A percentile compares a stretch with the other conserved stretches of the same genome.
phyloP scores from a whole-genome alignment of 2,797 vertebrate species.

The Clarias fuscus region DNA sequence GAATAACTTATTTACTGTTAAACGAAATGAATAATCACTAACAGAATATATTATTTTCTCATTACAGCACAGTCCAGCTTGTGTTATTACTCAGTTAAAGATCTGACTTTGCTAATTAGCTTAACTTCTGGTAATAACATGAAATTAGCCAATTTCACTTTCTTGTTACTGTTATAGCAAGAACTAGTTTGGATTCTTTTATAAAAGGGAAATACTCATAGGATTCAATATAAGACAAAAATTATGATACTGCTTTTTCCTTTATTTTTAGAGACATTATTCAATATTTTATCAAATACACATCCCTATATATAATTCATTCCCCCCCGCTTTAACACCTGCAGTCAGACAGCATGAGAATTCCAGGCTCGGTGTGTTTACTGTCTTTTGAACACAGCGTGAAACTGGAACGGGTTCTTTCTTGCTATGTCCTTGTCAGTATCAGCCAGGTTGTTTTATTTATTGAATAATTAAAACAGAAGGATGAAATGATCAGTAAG shows the following conservation, averaged over 20 bases:
- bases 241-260: not conserved
- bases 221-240: not conserved
- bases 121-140: too few species aligned
- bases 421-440: not conserved
- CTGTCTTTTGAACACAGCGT: not conserved
- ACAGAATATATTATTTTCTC: not conserved
- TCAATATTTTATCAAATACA: not conserved
- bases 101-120: too few species aligned
- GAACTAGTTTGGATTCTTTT: not conserved
- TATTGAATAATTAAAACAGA: constrained; percentile 1
- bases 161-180: too few species aligned
- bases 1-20: not conserved
- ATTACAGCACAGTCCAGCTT: not conserved
- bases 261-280: not conserved
- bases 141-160: too few species aligned
- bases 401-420: not conserved
- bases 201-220: not conserved
- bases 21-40: not conserved
- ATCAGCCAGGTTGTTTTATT: not conserved
- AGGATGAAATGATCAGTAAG: not conserved
- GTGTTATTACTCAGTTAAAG: not conserved
- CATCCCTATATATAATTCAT: not conserved
- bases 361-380: not conserved
- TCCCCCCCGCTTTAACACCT: not conserved
- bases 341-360: too few species aligned